A percentile compares a stretch with the other conserved stretches of the same genome.
Evolutionary conservation across 2,888 invertebrate genomes (phyloP).

Genomic region (Epistrophe grossulariae): DNA sequence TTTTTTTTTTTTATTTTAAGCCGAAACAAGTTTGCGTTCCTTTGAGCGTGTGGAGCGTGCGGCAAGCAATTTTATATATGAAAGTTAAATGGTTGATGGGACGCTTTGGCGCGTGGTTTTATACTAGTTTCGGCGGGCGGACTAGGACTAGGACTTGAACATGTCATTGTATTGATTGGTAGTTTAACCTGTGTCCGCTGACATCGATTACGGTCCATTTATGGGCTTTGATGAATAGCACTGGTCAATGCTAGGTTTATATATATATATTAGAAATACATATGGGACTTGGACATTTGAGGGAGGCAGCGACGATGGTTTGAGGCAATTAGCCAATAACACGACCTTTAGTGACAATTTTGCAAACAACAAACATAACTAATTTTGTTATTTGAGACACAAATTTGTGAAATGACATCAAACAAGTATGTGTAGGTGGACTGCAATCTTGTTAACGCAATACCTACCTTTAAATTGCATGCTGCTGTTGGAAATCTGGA

Average conservation of each 20-base stretch:
- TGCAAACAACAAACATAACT: slow-evolving; percentile 32
- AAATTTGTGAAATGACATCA: slow-evolving; percentile 20
- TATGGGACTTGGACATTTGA: background rate
- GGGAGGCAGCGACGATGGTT: slow-evolving; percentile 43
- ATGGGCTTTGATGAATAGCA: slow-evolving; percentile 67
- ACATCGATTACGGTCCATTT: slow-evolving; percentile 71
- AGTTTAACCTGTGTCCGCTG: slow-evolving; percentile 71
- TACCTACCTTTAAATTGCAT: background rate
- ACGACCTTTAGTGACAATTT: slow-evolving; percentile 58
- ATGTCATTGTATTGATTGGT: slow-evolving; percentile 71
- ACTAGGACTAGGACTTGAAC: slow-evolving; percentile 63
- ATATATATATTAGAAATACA: background rate
- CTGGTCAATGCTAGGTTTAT: slow-evolving; percentile 39
- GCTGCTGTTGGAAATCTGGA: background rate
- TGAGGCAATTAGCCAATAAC: slow-evolving; percentile 69
- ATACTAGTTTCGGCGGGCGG: slow-evolving; percentile 43
- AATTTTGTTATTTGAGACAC: slow-evolving; percentile 1
- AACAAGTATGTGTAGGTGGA: slow-evolving; percentile 9
- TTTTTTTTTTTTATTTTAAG: background rate
- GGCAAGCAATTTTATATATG: slow-evolving; percentile 20
- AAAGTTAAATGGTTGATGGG: slow-evolving; percentile 38
- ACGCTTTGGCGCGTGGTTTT: slow-evolving; percentile 42
- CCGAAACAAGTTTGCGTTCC: slow-evolving; percentile 53
- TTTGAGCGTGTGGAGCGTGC: slow-evolving; percentile 5
- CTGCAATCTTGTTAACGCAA: slow-evolving; percentile 21